These are phyloP conservation scores for Triops cancriformis DNA, from an alignment of 1,140 invertebrate species.

Conservation along the genomic window DNA sequence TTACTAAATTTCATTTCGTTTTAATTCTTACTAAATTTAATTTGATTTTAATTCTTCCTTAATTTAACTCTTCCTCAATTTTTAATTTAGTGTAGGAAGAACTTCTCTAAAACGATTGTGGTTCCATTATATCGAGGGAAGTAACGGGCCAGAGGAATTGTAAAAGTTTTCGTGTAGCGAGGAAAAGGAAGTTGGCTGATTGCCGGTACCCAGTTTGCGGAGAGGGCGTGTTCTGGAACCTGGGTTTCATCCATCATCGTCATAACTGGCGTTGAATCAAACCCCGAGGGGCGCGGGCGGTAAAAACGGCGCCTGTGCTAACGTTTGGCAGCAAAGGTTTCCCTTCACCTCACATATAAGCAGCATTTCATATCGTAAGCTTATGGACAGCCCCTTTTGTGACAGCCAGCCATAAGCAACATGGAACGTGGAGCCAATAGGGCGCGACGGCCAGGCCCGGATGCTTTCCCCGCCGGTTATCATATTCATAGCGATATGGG, in stretches of 20 bases:
- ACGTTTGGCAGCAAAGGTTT: not conserved
- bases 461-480: not conserved
- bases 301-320: not conserved
- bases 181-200: not conserved
- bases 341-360: not conserved
- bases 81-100: no score
- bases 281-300: not conserved
- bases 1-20: no score
- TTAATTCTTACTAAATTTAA: no score
- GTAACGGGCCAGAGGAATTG: not conserved
- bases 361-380: not conserved
- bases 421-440: constrained; percentile 3
- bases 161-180: not conserved
- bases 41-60: no score
- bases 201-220: not conserved
- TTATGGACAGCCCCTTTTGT: constrained; percentile 2
- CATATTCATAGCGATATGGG: constrained; percentile 10
- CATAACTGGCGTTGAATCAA: constrained; percentile 4
- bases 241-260: not conserved
- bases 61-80: no score
- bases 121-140: no score
- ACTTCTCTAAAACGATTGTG: no score
- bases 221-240: not conserved
- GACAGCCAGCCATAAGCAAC: constrained; percentile 2
- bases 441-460: not conserved